Conservation (phyloP, 1,140 invertebrate genomes). For the Lycorma delicatula region DNA sequence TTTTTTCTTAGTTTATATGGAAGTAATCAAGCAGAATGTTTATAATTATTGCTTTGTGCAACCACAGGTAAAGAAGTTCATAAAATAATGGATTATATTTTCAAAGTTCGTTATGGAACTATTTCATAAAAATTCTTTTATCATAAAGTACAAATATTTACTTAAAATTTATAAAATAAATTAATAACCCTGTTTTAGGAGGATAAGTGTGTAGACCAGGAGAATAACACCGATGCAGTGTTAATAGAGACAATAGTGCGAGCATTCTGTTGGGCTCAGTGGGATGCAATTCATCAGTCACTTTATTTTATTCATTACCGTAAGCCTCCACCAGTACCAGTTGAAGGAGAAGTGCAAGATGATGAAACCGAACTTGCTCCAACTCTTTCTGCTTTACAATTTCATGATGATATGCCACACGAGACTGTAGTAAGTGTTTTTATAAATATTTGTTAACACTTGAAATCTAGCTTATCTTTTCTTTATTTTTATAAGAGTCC, state of each 20-base stretch:
- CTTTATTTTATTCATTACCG: constrained; percentile 71
- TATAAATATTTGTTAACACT: constrained; percentile 10
- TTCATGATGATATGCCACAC: constrained; percentile 71
- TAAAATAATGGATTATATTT: too few species aligned
- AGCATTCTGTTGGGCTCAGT: constrained; percentile 72
- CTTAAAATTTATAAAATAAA: constrained; percentile 26
- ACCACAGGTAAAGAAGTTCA: too few species aligned
- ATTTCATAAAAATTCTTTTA: not conserved
- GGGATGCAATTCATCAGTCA: constrained; percentile 65
- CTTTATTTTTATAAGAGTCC: too few species aligned
- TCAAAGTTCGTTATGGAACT: too few species aligned
- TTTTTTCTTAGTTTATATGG: too few species aligned
- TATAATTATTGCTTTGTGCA: too few species aligned
- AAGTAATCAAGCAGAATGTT: too few species aligned
- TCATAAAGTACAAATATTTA: constrained; percentile 11
- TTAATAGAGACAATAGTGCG: constrained; percentile 48
- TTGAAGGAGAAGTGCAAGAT: constrained; percentile 47
- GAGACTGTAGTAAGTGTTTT: constrained; percentile 64
- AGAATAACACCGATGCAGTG: too few species aligned
- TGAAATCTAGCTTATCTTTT: too few species aligned
- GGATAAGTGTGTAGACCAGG: constrained; percentile 48
- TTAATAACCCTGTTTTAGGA: constrained; percentile 25
- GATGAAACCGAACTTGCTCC: constrained; percentile 38
- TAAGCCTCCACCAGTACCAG: constrained; percentile 49
- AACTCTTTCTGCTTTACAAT: constrained; percentile 71